Percentiles rank a stretch among this genome's conserved stretches.
phyloP scores from a whole-genome alignment of 2,797 vertebrate genomes.

The Acrossocheilus fasciatus region DNA sequence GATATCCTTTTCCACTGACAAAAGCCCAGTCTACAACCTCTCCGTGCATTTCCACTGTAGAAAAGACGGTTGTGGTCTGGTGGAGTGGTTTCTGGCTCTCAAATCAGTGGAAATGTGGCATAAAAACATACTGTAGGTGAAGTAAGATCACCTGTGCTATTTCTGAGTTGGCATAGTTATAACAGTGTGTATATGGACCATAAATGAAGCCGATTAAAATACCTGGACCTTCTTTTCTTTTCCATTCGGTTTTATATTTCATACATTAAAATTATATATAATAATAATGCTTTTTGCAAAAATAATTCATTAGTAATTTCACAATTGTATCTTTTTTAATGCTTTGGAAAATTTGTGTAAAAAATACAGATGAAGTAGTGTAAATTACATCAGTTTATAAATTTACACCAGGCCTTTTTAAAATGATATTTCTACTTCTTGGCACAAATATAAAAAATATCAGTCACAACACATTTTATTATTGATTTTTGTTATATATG shows the following conservation, averaged over 20 bases:
- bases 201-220: not conserved
- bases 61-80: not conserved
- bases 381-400: too few species aligned
- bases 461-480: too few species aligned
- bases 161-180: not conserved
- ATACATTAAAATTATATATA: too few species aligned
- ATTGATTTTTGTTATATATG: too few species aligned
- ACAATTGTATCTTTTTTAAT: not conserved
- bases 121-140: not conserved
- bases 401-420: too few species aligned
- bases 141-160: not conserved
- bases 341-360: not conserved
- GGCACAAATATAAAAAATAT: too few species aligned
- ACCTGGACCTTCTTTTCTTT: not conserved
- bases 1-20: not conserved
- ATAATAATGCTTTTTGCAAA: too few species aligned
- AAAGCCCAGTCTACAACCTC: not conserved
- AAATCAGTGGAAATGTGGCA: not conserved
- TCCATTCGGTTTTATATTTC: not conserved
- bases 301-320: too few species aligned
- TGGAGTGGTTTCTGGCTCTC: not conserved
- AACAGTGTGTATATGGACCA: not conserved
- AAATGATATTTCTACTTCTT: too few species aligned
- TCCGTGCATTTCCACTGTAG: not conserved
- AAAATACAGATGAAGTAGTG: too few species aligned